Evolutionary conservation across 1,140 invertebrate species (phyloP).

Genomic region (Druon quercuslanigerum): DNA sequence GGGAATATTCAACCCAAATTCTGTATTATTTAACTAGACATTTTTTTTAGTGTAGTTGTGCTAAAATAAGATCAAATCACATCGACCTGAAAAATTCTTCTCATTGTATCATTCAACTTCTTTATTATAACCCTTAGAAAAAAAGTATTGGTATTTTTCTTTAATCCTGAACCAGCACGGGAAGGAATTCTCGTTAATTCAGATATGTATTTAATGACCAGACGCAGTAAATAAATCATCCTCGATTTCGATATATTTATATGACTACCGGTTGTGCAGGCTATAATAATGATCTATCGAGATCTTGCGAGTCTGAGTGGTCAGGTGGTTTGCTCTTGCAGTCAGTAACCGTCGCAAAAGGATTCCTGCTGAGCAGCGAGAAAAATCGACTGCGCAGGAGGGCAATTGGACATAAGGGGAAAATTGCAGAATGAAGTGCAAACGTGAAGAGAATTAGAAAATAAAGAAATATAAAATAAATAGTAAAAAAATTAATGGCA

Average conservation of each 20-base stretch:
- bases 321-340: neutral
- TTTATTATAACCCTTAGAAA: too few relatives aligned
- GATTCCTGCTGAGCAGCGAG: neutral
- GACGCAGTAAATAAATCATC: neutral
- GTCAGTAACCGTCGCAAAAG: neutral
- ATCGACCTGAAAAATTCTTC: too few relatives aligned
- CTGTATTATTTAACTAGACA: too few relatives aligned
- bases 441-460: neutral
- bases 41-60: too few relatives aligned
- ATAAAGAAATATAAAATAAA: neutral
- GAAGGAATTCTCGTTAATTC: neutral
- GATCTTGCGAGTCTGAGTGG: constrained; percentile 6
- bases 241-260: constrained; percentile 3
- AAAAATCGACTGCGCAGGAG: neutral
- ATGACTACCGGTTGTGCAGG: constrained; percentile 3
- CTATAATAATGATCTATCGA: constrained; percentile 1
- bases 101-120: too few relatives aligned
- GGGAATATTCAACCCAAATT: too few relatives aligned
- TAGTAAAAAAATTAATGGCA: neutral
- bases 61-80: too few relatives aligned
- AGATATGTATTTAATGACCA: neutral
- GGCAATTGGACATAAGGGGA: neutral
- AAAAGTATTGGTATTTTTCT: too few relatives aligned
- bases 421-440: neutral
- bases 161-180: neutral